Evolutionary conservation across 2,888 invertebrate species (phyloP).

Genomic region (Frankliniella fusca): DNA sequence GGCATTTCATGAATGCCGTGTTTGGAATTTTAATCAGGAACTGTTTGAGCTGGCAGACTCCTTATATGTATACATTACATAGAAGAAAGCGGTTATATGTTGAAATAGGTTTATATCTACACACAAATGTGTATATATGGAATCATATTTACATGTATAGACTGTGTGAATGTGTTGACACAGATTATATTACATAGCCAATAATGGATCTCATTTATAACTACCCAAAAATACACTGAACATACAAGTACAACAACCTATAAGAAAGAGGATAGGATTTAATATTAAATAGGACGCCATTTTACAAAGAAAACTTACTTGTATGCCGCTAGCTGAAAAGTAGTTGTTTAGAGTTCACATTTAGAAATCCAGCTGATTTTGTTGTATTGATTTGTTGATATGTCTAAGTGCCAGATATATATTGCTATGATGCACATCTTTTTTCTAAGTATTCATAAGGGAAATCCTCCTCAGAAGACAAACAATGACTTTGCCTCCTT

Average conservation of each 20-base stretch:
- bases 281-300: conserved; percentile 3
- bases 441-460: neutral
- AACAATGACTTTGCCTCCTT: neutral
- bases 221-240: conserved; percentile 23
- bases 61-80: conserved; percentile 4
- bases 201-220: conserved; percentile 27
- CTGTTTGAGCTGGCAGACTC: neutral
- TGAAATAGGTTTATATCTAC: conserved; percentile 14
- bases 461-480: neutral
- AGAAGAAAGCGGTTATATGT: neutral
- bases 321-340: conserved; percentile 15
- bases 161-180: conserved; percentile 16
- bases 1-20: neutral
- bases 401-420: conserved; percentile 16
- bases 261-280: conserved; percentile 20
- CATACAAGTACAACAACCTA: conserved; percentile 22
- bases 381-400: conserved; percentile 25
- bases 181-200: conserved; percentile 23
- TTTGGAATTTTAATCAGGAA: neutral
- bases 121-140: conserved; percentile 15
- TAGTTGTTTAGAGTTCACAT: conserved; percentile 13
- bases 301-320: conserved; percentile 6
- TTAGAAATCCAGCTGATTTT: conserved; percentile 17
- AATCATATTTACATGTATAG: neutral
- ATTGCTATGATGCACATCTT: conserved; percentile 4